phyloP scores from a whole-genome alignment of 1,140 invertebrate genomes.

The Leptinotarsa undecemlineata region DNA sequence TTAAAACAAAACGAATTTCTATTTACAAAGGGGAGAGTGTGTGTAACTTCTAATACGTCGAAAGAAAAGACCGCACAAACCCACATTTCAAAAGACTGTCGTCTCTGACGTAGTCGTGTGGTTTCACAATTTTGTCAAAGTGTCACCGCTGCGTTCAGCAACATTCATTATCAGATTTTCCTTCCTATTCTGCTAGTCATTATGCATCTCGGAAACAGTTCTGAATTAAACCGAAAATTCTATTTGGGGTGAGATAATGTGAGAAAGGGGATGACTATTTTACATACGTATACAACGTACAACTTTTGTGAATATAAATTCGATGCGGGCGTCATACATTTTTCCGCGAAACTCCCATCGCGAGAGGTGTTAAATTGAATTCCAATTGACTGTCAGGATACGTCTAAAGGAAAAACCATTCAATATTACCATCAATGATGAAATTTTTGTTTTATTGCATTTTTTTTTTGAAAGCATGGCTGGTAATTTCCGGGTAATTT shows the following conservation, averaged over 20 bases:
- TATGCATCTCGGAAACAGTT: conserved; percentile 3
- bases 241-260: conserved; percentile 1
- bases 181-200: conserved; percentile 5
- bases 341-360: no score
- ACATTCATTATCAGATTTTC: conserved; percentile 8
- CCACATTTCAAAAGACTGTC: neutral
- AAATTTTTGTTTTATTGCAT: no score
- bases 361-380: no score
- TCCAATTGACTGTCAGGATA: no score
- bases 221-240: conserved; percentile 3
- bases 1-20: neutral
- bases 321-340: no score
- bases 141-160: neutral
- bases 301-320: no score
- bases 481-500: no score
- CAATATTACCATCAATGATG: no score
- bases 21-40: neutral
- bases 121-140: conserved; percentile 3
- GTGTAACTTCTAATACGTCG: neutral
- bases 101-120: neutral
- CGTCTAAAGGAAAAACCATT: no score
- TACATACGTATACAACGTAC: no score
- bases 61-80: conserved; percentile 1
- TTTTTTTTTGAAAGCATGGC: no score
- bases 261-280: no score